Percentiles rank a stretch among this genome's conserved stretches.
phyloP scores from a whole-genome alignment of 2,888 invertebrate genomes.

The Terebella lapidaria region DNA sequence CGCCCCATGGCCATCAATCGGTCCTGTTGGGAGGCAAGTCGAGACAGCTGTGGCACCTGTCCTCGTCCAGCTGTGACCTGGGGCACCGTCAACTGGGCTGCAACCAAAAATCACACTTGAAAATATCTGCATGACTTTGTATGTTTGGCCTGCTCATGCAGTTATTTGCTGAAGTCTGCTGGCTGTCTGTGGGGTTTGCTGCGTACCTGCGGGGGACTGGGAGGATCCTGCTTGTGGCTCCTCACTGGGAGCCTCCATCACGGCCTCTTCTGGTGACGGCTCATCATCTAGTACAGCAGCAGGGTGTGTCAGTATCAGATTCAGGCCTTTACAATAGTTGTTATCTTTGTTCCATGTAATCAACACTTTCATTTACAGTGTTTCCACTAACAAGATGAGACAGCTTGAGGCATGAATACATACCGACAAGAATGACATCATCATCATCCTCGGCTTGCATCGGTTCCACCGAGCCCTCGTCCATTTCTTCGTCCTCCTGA shows the following conservation, averaged over 20 bases:
- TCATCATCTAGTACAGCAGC: not conserved
- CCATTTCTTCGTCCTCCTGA: slow-evolving; percentile 15
- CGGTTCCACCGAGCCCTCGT: slow-evolving; percentile 24
- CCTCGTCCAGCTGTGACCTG: not conserved
- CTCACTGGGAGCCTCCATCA: not conserved
- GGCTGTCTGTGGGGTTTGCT: too few relatives aligned
- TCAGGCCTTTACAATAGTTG: too few relatives aligned
- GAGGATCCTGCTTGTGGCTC: not conserved
- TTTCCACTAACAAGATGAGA: too few relatives aligned
- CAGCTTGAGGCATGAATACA: too few relatives aligned
- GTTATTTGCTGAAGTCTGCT: too few relatives aligned
- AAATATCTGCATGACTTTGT: too few relatives aligned
- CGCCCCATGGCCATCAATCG: not conserved
- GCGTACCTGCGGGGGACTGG: too few relatives aligned
- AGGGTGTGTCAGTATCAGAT: too few relatives aligned
- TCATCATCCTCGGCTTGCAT: slow-evolving; percentile 26
- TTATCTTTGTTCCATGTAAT: too few relatives aligned
- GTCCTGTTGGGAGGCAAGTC: not conserved
- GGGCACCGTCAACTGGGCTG: not conserved
- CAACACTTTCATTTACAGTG: too few relatives aligned
- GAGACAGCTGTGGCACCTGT: not conserved
- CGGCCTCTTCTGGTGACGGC: not conserved
- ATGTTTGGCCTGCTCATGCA: too few relatives aligned
- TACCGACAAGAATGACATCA: slow-evolving; percentile 20
- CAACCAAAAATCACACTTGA: not conserved